Conservation (phyloP, 2,888 invertebrate genomes). For the Orchesella flavescens region DNA sequence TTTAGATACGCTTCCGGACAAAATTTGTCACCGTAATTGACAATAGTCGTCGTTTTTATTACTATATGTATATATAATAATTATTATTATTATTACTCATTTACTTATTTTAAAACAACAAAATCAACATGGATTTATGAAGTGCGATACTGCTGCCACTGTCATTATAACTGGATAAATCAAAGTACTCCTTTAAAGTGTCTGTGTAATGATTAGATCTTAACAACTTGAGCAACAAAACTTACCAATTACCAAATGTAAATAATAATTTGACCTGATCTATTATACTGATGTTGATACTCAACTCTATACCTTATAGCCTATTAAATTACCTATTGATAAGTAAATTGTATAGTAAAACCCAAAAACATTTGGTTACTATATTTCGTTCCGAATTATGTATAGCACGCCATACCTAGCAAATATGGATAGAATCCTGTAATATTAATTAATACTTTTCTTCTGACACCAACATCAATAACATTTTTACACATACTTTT, state of each 20-base stretch:
- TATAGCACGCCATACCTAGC: too few relatives aligned
- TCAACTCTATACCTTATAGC: too few relatives aligned
- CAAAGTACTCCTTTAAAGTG: too few relatives aligned
- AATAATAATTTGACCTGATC: not conserved
- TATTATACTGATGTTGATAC: too few relatives aligned
- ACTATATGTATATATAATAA: too few relatives aligned
- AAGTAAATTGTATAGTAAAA: too few relatives aligned
- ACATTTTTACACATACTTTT: too few relatives aligned
- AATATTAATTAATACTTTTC: not conserved
- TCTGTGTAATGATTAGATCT: not conserved
- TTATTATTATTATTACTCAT: too few relatives aligned
- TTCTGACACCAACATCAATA: not conserved
- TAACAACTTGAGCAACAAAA: conserved; percentile 2
- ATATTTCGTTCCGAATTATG: too few relatives aligned
- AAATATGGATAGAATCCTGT: not conserved
- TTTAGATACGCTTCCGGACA: not conserved
- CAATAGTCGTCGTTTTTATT: too few relatives aligned
- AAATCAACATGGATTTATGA: not conserved
- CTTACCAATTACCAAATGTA: not conserved
- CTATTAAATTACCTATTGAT: too few relatives aligned
- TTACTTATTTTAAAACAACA: not conserved
- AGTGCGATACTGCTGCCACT: not conserved
- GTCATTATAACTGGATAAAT: not conserved
- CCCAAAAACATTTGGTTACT: too few relatives aligned
- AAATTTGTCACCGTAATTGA: not conserved